A percentile compares a stretch with the other conserved stretches of the same genome.
These are phyloP conservation scores for Rhyacophila evoluta DNA, from an alignment of 2,888 invertebrate genomes.

Conservation along the genomic window DNA sequence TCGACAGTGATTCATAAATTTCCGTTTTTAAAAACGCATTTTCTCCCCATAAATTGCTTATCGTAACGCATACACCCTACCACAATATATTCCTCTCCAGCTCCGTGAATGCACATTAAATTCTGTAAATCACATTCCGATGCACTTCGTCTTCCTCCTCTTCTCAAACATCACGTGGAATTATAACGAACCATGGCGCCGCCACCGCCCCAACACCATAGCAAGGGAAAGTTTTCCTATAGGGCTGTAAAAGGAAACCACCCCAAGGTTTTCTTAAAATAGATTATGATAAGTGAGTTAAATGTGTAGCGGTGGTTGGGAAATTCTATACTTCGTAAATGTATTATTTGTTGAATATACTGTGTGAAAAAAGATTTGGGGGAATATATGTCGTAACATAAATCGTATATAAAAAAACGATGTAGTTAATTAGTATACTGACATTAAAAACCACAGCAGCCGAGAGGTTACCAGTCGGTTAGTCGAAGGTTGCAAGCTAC, in stretches of 20 bases:
- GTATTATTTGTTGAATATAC: neutral
- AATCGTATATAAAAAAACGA: no score
- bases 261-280: slow-evolving; percentile 36
- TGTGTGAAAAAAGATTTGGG: no score
- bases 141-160: neutral
- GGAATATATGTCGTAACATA: no score
- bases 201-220: slow-evolving; percentile 4
- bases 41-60: slow-evolving; percentile 14
- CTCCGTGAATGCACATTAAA: neutral
- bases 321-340: neutral
- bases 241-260: neutral
- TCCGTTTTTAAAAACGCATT: neutral
- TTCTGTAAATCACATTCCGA: slow-evolving; percentile 22
- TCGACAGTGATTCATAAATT: neutral
- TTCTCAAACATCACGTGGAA: slow-evolving; percentile 5
- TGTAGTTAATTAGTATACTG: no score
- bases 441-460: no score
- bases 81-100: neutral
- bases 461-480: no score
- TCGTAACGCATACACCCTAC: neutral
- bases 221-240: slow-evolving; percentile 30
- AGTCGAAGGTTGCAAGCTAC: no score
- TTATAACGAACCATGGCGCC: neutral
- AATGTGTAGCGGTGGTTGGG: neutral
- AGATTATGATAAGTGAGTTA: slow-evolving; percentile 41